These are phyloP conservation scores for Metopia argyrocephala DNA, from an alignment of 2,888 invertebrate species.

Conservation along the genomic window DNA sequence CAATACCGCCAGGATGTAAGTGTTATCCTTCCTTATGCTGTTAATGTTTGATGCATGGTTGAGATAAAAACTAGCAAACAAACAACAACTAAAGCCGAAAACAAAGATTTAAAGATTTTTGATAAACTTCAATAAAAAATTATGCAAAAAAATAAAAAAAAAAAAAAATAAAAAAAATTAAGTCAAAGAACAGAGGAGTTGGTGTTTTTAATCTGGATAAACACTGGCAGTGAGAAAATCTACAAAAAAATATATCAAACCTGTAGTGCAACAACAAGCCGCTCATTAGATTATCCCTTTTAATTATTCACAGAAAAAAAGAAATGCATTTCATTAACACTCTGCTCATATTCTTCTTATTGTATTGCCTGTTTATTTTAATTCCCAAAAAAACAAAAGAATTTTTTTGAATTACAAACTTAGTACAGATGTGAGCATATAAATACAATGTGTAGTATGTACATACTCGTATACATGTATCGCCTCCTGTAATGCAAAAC, in stretches of 20 bases:
- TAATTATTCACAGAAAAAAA: neutral
- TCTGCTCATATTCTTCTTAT: neutral
- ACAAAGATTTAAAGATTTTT: constrained; percentile 42
- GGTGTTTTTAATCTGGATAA: constrained; percentile 50
- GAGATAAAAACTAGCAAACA: constrained; percentile 49
- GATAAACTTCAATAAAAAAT: constrained; percentile 32
- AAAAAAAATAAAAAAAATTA: neutral
- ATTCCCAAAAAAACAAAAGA: no score
- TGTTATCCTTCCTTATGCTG: constrained; percentile 7
- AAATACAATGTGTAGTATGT: no score
- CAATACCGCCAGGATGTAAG: neutral
- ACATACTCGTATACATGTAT: no score
- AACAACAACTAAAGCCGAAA: constrained; percentile 11
- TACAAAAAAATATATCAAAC: no score
- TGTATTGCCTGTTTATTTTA: neutral
- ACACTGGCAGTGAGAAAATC: constrained; percentile 44
- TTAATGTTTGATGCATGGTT: constrained; percentile 32
- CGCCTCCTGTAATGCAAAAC: no score
- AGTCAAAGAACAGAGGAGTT: constrained; percentile 12
- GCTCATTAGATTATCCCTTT: no score
- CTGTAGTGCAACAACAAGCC: no score
- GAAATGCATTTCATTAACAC: neutral
- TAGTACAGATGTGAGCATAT: neutral
- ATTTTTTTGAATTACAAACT: no score
- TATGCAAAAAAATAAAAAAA: neutral